These are phyloP conservation scores for Orbicella faveolata DNA, from an alignment of 64 coral and sea anemone genomes.

Conservation along the genomic window DNA sequence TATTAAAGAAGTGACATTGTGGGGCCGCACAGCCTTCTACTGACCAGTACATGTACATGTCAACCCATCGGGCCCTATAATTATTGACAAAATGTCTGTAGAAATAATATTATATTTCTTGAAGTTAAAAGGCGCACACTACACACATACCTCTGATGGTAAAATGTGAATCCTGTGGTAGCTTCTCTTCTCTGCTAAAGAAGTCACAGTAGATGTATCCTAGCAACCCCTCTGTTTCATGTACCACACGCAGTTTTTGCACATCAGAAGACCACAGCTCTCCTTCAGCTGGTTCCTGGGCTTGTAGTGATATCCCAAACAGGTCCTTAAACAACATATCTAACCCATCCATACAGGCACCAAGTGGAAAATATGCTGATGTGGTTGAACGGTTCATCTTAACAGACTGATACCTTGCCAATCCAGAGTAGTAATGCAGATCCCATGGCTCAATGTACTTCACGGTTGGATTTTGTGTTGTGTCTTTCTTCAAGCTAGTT, in stretches of 20 bases:
- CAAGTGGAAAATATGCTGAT: constrained; percentile 91
- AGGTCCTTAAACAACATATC: constrained; percentile 79
- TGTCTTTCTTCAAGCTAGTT: constrained; percentile 63
- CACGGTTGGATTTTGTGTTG: constrained; percentile 13
- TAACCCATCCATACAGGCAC: constrained; percentile 94
- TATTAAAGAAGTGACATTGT: too few species aligned
- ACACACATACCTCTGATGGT: constrained; percentile 79
- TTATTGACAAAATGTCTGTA: too few species aligned
- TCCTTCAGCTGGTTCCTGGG: constrained; percentile 74
- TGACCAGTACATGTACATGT: too few species aligned
- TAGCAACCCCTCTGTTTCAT: constrained; percentile 84
- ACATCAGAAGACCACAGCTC: constrained; percentile 91
- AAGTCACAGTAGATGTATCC: constrained; percentile 99
- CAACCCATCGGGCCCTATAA: too few species aligned
- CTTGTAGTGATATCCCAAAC: constrained; percentile 77
- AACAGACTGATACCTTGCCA: constrained; percentile 75
- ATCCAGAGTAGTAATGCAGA: constrained; percentile 81
- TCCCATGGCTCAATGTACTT: constrained; percentile 91
- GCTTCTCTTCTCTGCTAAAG: constrained; percentile 78
- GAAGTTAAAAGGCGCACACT: too few species aligned
- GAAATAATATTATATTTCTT: too few species aligned
- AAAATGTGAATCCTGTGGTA: constrained; percentile 96
- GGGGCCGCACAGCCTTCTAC: too few species aligned
- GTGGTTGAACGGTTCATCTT: constrained; percentile 67
- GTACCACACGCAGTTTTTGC: constrained; percentile 86